Base-by-base conservation (phyloP, 2,888 invertebrate genomes). In the Melanargia galathea region DNA sequence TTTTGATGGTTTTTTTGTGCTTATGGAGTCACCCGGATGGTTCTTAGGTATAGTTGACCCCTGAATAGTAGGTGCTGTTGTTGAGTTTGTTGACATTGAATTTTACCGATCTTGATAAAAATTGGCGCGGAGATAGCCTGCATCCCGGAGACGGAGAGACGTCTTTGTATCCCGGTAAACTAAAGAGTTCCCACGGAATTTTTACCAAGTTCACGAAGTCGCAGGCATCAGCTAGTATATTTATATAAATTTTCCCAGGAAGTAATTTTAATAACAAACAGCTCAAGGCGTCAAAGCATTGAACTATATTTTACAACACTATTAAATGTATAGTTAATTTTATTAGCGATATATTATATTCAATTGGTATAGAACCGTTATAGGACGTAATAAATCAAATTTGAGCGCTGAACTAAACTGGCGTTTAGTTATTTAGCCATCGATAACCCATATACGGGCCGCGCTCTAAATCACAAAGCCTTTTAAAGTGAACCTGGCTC, bases 361-460 rank as follows among this genome's bases (percentile, higher is more conserved):
- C 43, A 18, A 62, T 60, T 54, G 40, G 24, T 18, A 51, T 22
- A 35, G 52, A 65, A 57, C 45, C 60, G 52, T 60, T 46, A 59
- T 40, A 49, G 22, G 13, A 57, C 62, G 54, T 60, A 45, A 51
- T 68, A 66, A 68, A 68, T 68, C 68, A 66, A 57, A 60, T 52
- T 57, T 46, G 56, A 49, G 45, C 49, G 16, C 40, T 38, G 43
- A 35, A 58, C 43, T 20, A 62, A 57, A 43, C 59, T 59, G 40
- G 51, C 51, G 61, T 61, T 61, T 48, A 51, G 63, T 57, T 54
- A 64, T 43, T 60, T 57, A 51, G 43, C 57, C 35, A 59, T 61
- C 58, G 60, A 65, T 63, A 65, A 62, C 43, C 68, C 64, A 54
- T 66, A 68, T 66, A 64, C 46, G 66, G n/a, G 66, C 26, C n/a